phyloP scores from a whole-genome alignment of 2,113 vertebrate species.

The Phaetusa simplex region DNA sequence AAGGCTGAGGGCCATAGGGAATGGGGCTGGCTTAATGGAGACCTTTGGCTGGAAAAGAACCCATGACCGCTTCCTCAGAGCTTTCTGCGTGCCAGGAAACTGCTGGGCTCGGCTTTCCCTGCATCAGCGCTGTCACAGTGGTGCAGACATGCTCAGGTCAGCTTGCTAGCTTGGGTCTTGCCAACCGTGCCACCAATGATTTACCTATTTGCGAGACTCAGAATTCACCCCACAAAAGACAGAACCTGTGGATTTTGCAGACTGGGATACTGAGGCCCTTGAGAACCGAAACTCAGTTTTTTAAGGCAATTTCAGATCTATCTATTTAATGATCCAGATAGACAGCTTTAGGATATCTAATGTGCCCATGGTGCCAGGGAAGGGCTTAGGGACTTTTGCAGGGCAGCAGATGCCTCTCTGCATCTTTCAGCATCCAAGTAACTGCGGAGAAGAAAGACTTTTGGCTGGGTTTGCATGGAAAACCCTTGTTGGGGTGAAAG shows the following conservation, averaged over 20 bases:
- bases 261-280: neutral
- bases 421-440: neutral
- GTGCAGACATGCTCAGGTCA: no score
- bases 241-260: neutral
- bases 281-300: neutral
- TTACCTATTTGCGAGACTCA: neutral
- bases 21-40: neutral
- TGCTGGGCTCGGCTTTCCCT: neutral
- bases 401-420: neutral
- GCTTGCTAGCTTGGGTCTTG: neutral
- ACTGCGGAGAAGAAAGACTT: neutral
- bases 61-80: neutral
- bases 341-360: neutral
- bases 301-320: neutral
- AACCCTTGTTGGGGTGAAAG: neutral
- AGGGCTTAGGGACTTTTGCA: neutral
- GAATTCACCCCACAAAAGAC: neutral
- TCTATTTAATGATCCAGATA: neutral
- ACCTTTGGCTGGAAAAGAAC: neutral
- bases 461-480: neutral
- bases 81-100: neutral
- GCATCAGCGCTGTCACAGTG: neutral
- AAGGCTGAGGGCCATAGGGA: neutral
- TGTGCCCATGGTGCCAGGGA: neutral
- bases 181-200: fast-evolving